Evolutionary conservation across 2,797 vertebrate genomes (phyloP).

Genomic region (Hafferia zeledoni): DNA sequence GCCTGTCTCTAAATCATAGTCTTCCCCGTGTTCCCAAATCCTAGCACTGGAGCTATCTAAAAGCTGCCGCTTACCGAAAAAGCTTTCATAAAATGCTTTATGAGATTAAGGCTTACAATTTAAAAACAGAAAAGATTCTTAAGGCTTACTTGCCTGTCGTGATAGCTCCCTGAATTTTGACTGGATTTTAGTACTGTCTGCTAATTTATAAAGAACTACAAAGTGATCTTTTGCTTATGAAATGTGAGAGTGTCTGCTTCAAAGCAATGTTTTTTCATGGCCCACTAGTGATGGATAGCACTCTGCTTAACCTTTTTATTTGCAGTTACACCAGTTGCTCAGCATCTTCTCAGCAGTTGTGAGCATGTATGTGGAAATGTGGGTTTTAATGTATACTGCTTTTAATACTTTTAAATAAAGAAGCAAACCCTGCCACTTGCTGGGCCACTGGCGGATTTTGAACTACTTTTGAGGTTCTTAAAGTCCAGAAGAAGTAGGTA

Average conservation of each 20-base stretch:
- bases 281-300: rapidly evolving
- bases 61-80: background rate
- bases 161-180: background rate
- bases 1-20: background rate
- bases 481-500: background rate
- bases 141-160: background rate
- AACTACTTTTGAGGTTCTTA: background rate
- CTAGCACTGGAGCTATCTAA: background rate
- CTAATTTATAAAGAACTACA: background rate
- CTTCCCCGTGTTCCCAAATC: background rate
- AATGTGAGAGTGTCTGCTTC: background rate
- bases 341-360: background rate
- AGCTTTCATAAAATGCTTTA: background rate
- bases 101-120: background rate
- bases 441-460: background rate
- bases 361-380: background rate
- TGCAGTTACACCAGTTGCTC: background rate
- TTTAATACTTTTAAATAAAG: background rate
- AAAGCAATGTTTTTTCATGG: background rate
- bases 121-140: background rate
- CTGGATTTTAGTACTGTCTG: background rate
- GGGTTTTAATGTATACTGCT: background rate
- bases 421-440: background rate
- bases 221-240: background rate
- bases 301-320: background rate